Evolutionary conservation across 2,888 invertebrate species (phyloP).

Genomic region (Eurois occulta): DNA sequence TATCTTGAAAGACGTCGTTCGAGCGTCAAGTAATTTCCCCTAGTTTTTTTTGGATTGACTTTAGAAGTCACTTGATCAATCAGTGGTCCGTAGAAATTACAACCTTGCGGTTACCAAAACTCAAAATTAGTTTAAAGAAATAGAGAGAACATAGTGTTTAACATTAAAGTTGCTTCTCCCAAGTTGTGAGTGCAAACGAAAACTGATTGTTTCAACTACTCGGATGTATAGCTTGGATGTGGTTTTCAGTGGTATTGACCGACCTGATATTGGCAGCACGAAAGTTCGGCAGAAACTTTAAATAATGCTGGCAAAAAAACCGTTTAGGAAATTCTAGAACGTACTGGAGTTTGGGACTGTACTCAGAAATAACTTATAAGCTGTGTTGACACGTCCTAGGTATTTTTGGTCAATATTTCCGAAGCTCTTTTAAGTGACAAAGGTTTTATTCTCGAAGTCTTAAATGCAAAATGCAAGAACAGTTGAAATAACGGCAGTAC

Average conservation of each 20-base stretch:
- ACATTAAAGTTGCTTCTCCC: conserved; percentile 45
- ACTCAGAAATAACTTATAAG: neutral
- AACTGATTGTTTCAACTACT: conserved; percentile 57
- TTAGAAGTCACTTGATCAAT: conserved; percentile 11
- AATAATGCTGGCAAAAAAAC: conserved; percentile 20
- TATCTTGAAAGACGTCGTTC: neutral
- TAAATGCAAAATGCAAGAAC: neutral
- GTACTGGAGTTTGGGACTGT: neutral
- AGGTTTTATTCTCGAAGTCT: neutral
- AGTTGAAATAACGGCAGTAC: neutral
- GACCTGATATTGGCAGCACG: conserved; percentile 39
- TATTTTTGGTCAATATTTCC: neutral
- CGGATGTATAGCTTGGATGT: conserved; percentile 28
- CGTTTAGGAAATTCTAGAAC: neutral
- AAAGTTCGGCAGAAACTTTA: conserved; percentile 37
- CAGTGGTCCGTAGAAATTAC: conserved; percentile 18
- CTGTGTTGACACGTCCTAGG: neutral
- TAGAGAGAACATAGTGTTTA: conserved; percentile 39
- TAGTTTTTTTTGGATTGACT: neutral
- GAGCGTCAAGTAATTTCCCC: neutral
- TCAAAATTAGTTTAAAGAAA: conserved; percentile 44
- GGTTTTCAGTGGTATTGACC: conserved; percentile 38
- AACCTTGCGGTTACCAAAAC: conserved; percentile 4
- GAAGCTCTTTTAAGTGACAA: neutral
- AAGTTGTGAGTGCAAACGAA: conserved; percentile 42